Base-by-base conservation (phyloP, 2,888 invertebrate genomes). In the Augiades crinisus region DNA sequence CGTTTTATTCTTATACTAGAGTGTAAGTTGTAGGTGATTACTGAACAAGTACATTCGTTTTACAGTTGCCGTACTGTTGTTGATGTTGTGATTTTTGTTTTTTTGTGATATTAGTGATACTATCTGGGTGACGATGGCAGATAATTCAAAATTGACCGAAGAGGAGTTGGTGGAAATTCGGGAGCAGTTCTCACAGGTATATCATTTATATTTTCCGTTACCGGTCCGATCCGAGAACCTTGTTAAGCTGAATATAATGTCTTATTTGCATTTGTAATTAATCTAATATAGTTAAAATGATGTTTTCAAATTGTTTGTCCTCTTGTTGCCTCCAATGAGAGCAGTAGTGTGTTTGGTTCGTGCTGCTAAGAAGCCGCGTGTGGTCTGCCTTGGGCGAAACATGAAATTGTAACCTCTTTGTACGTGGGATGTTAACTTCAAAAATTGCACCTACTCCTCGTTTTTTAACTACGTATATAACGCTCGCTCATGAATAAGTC, bases 91-190 rank as follows among this genome's bases (percentile, higher is more conserved):
- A 75, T 75, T 69, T 64, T 71, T 73, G 73, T n/a, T 30, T 79
- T 81, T 76, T 76, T 81, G 80, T 83, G 81, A 72, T 69, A 70
- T 69, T 69, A 76, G 80, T 83, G 81, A 72, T 69, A 70, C 68
- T 68, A 75, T 67, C 65, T 69, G 68, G 70, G 78, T 71, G 72
- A 82, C 73, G 61, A 89, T 90, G 89, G 83, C 89, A 77, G 88
- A 89, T 73, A 87, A 90, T 78, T 81, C 90, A 62, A 91, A 90
- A 80, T 81, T 93, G 72, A 92, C 92, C 55, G 90, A 91, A 53
- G 95, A 95, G 72, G 95, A 95, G 86, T 91, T 92, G 67, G 85
- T 92, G 57, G 95, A 95, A 86, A 92, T 95, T 70, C 91, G 92
- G 71, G 95, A 95, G 84, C 94, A 94, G 75, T 95, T 95, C 75